Evolutionary conservation across 2,888 invertebrate species (phyloP).

Genomic region (Melanargia galathea): DNA sequence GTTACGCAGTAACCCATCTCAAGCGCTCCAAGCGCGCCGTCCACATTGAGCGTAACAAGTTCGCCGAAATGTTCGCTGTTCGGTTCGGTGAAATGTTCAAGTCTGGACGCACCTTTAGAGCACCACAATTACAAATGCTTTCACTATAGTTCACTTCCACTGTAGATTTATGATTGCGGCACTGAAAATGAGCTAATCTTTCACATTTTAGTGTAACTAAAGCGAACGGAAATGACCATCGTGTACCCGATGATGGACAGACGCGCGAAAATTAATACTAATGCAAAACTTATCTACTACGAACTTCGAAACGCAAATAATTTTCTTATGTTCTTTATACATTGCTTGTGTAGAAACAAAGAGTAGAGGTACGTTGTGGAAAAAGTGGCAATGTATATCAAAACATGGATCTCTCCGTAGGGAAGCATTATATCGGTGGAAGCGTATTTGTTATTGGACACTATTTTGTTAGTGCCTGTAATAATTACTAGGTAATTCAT

Average conservation of each 20-base stretch:
- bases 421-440: not conserved
- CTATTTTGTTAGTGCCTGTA: conserved; percentile 26
- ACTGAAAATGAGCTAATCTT: conserved; percentile 12
- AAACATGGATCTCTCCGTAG: not conserved
- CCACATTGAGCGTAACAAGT: too few relatives aligned
- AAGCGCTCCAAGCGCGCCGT: too few relatives aligned
- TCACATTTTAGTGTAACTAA: conserved; percentile 13
- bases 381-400: conserved; percentile 8
- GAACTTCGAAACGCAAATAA: not conserved
- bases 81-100: too few relatives aligned
- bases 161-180: not conserved
- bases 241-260: conserved; percentile 32
- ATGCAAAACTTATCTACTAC: conserved; percentile 31
- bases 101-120: too few relatives aligned
- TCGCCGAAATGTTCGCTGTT: too few relatives aligned
- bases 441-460: conserved; percentile 28
- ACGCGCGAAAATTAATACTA: conserved; percentile 38
- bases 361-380: not conserved
- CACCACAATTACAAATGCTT: too few relatives aligned
- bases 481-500: conserved; percentile 39
- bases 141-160: not conserved
- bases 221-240: conserved; percentile 33
- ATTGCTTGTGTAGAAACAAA: conserved; percentile 1
- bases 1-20: too few relatives aligned
- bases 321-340: not conserved